phyloP scores from a whole-genome alignment of 2,113 vertebrate genomes.

The Cebidichthys violaceus region DNA sequence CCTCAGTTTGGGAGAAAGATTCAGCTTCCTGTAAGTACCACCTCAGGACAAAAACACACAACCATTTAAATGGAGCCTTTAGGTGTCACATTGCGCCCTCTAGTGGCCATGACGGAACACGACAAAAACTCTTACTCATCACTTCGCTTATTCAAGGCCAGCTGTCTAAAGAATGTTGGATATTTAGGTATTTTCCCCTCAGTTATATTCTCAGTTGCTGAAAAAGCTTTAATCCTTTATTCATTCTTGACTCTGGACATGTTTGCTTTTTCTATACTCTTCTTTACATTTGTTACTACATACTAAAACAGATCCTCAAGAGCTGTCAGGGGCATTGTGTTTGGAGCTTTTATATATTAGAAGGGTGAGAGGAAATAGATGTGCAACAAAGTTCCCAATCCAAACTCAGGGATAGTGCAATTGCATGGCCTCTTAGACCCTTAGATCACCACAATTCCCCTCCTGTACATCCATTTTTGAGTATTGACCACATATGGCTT shows the following conservation, averaged over 20 bases:
- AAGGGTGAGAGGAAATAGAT: neutral
- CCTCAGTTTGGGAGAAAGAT: neutral
- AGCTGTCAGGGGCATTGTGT: neutral
- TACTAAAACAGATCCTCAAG: neutral
- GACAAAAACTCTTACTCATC: neutral
- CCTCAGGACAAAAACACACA: neutral
- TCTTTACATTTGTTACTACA: neutral
- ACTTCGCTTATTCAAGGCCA: neutral
- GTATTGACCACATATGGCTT: neutral
- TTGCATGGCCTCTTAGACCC: neutral
- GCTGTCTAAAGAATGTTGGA: neutral
- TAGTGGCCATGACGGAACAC: neutral
- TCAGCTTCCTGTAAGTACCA: neutral
- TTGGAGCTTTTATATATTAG: neutral
- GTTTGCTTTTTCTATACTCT: neutral
- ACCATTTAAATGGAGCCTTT: neutral
- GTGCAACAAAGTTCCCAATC: no score
- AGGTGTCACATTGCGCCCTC: conserved; percentile 4
- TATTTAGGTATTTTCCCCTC: neutral
- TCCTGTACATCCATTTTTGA: neutral
- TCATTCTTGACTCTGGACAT: neutral
- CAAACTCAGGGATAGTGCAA: no score
- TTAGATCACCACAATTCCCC: neutral
- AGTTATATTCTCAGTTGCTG: neutral
- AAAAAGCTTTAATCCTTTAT: neutral